Base-by-base conservation (phyloP, 2,113 vertebrate genomes). In the Phylloscopus trochiloides region DNA sequence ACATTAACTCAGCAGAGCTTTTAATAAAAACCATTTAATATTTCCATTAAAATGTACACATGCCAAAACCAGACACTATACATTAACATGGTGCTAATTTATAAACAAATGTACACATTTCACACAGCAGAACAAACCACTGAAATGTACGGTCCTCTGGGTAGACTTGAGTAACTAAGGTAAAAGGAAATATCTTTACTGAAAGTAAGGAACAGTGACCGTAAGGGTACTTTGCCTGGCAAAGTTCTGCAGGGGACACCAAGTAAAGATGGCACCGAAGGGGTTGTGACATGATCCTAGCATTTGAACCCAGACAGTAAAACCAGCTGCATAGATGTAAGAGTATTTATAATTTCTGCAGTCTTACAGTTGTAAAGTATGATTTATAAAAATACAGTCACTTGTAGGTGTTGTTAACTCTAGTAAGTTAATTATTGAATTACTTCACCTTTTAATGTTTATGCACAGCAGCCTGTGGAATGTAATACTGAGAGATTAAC, bases 71-170 rank as follows among this genome's bases (percentile, higher is more conserved):
- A 65, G 52, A 24, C 80, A 67, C 65, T 93, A 83, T 70, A 91
- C 68, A 71, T 79, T 28, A 92, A 34, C 55, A 31, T 5, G n/a
- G 52, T 90, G 68, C 82, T 85, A 38, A 96, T 93, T 28, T 94
- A 97, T 89, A 94, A 97, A 97, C 88, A 98, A 94, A 95, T 97
- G 26, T 94, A 97, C 94, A 97, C 38, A 59, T 88, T 96, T 96
- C 96, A 95, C 88, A 98, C 77, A 90, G 93, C 86, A 97, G 94
- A 96, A 91, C 84, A 88, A 90, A 88, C 20, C n/a, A 67, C 63
- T 63, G 47, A 31, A 63, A 42, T 74, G 50, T 16, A 92, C 76
- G 78, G 2, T 24, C 62, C 48, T 42, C 47, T 45, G 71, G 52
- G 12, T 84, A 26, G 52, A 36, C 42, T 36, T 77, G 31, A 79